phyloP scores from a whole-genome alignment of 2,888 invertebrate genomes.

The Horisme vitalbata region DNA sequence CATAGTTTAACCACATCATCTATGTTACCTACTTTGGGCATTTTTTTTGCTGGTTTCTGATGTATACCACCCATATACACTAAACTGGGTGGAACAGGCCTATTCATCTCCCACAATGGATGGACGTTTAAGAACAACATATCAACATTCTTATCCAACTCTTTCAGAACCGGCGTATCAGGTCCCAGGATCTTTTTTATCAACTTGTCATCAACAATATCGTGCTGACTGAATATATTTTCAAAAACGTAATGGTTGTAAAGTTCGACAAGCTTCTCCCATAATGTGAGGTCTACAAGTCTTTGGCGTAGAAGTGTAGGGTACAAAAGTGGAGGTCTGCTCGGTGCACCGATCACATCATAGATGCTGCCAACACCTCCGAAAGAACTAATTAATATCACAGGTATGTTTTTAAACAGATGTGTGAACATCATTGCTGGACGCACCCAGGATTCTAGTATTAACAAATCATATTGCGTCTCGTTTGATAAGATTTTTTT shows the following conservation, averaged over 20 bases:
- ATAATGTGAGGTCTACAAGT: constrained; percentile 33
- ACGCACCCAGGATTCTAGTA: constrained; percentile 34
- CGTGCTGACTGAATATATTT: background rate
- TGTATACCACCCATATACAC: constrained; percentile 66
- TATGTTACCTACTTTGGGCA: constrained; percentile 47
- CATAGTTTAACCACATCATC: no score
- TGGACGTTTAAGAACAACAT: constrained; percentile 60
- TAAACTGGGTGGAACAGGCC: constrained; percentile 60
- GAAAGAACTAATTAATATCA: constrained; percentile 44
- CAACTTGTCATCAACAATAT: constrained; percentile 17
- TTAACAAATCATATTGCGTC: constrained; percentile 34
- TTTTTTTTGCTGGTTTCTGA: constrained; percentile 46
- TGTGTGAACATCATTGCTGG: constrained; percentile 32
- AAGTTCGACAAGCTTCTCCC: constrained; percentile 19
- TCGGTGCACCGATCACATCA: constrained; percentile 39
- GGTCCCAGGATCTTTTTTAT: constrained; percentile 31
- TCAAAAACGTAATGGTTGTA: constrained; percentile 18
- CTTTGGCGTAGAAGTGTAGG: constrained; percentile 34
- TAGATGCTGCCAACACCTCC: constrained; percentile 32
- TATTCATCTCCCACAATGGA: constrained; percentile 50
- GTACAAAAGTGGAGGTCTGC: constrained; percentile 40
- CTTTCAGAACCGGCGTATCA: constrained; percentile 31
- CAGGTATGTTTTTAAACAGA: constrained; percentile 36
- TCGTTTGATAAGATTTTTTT: constrained; percentile 31
- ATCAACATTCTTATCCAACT: constrained; percentile 47